These are phyloP conservation scores for Myxocyprinus asiaticus DNA, from an alignment of 2,113 vertebrate genomes.

Conservation along the genomic window DNA sequence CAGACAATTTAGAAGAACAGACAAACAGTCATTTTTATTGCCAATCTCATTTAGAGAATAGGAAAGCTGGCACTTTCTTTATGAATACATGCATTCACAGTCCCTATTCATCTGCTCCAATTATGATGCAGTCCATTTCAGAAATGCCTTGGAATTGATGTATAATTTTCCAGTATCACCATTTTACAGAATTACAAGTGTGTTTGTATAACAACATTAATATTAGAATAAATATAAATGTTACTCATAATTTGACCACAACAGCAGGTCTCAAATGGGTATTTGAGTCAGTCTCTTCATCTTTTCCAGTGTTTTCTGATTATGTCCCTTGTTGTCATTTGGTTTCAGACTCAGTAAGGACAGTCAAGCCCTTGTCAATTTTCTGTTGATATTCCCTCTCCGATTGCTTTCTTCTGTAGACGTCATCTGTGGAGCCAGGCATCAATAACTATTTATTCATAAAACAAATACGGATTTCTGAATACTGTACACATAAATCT, in stretches of 20 bases:
- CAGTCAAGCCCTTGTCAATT: slow-evolving; percentile 67
- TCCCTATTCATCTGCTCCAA: background rate
- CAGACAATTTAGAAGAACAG: background rate
- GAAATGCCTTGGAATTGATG: too few relatives aligned
- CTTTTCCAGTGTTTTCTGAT: background rate
- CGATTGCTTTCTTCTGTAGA: slow-evolving; percentile 91
- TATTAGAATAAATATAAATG: too few relatives aligned
- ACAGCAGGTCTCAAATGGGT: background rate
- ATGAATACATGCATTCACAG: background rate
- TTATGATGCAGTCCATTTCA: too few relatives aligned
- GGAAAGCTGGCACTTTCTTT: background rate
- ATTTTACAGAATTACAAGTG: too few relatives aligned
- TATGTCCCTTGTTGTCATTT: slow-evolving; percentile 60
- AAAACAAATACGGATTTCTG: background rate
- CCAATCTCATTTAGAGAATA: too few relatives aligned
- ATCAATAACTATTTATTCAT: slow-evolving; percentile 4
- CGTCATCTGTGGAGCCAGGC: slow-evolving; percentile 84
- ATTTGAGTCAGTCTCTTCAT: slow-evolving; percentile 7
- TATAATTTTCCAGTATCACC: too few relatives aligned
- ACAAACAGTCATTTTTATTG: too few relatives aligned
- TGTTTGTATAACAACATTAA: too few relatives aligned
- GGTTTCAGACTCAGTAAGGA: slow-evolving; percentile 56
- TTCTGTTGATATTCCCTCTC: slow-evolving; percentile 82
- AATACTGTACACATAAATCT: background rate
- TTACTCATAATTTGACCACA: too few relatives aligned